Evolutionary conservation across 2,888 invertebrate species (phyloP), one percentile per base, ranked within the genome.

Genomic region (Cactoblastis cactorum): DNA sequence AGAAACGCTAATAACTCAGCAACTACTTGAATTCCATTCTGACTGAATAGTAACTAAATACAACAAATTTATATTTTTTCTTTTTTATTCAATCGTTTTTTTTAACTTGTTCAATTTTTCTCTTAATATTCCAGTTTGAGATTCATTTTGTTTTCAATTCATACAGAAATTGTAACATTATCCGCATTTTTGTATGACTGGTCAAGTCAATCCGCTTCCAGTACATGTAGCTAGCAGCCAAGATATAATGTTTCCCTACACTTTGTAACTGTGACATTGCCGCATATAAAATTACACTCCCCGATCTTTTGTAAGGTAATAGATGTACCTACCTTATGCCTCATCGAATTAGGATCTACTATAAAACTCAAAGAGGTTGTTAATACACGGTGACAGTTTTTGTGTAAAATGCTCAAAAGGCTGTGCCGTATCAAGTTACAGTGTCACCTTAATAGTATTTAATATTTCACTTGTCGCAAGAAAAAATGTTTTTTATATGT

Each of bases 211-310:
- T 69, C 74, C 77, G 69, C 69, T 62, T 56, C 61, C 58, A 64
- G 61, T 61, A 59, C 67, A 66, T 62, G 69, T 65, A 69, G 67
- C 62, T 65, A 69, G 67, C 62, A 64, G 70, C 71, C 52, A 49
- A 60, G 69, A 69, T 81, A 83, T 87, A 75, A 69, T 71, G 71
- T 88, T 85, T 73, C 85, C 65, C 64, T 62, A 67, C 65, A 80
- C 67, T 77, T 80, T 65, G 66, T 76, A 82, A 83, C 79, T 85
- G 80, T 85, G 85, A 83, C 86, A 84, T 77, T 75, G 74, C 50
- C 77, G 22, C 77, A 71, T 83, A 81, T 83, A 81, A 74, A 71
- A 74, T 83, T 83, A 78, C 80, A 77, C 61, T 74, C 75, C 77
- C 77, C 76, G 71, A 78, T 80, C 77, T 80, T 80, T 80, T 74